Conservation (phyloP, 2,888 invertebrate genomes). For the Coremacera marginata region DNA sequence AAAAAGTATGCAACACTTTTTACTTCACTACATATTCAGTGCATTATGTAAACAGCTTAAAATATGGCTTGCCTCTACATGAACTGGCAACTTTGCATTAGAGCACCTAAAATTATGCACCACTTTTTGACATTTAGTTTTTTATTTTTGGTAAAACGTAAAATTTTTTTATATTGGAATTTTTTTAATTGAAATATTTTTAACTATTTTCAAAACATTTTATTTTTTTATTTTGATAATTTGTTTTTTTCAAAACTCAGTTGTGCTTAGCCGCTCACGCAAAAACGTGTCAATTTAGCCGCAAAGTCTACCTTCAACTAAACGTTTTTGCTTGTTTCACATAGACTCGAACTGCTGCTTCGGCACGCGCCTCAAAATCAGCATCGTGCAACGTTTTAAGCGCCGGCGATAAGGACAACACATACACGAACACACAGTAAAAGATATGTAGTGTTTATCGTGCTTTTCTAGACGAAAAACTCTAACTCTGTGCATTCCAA, state of each 20-base stretch:
- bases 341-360: slow-evolving; percentile 35
- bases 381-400: slow-evolving; percentile 13
- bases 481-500: slow-evolving; percentile 18
- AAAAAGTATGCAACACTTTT: slow-evolving; percentile 6
- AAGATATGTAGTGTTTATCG: not conserved
- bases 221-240: too few relatives aligned
- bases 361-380: slow-evolving; percentile 3
- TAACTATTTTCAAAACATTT: too few relatives aligned
- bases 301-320: slow-evolving; percentile 69
- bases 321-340: slow-evolving; percentile 59
- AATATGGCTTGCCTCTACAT: not conserved
- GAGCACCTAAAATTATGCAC: slow-evolving; percentile 7
- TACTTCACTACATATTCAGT: not conserved
- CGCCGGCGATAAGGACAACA: not conserved
- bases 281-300: slow-evolving; percentile 66
- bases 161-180: not conserved
- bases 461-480: not conserved
- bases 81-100: not conserved
- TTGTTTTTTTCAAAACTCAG: not conserved
- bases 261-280: slow-evolving; percentile 54
- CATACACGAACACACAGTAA: not conserved
- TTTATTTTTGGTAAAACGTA: not conserved
- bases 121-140: not conserved
- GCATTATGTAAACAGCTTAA: slow-evolving; percentile 1
- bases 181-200: not conserved